phyloP scores from a whole-genome alignment of 2,113 vertebrate species.

The Dunckerocampus dactyliophorus region DNA sequence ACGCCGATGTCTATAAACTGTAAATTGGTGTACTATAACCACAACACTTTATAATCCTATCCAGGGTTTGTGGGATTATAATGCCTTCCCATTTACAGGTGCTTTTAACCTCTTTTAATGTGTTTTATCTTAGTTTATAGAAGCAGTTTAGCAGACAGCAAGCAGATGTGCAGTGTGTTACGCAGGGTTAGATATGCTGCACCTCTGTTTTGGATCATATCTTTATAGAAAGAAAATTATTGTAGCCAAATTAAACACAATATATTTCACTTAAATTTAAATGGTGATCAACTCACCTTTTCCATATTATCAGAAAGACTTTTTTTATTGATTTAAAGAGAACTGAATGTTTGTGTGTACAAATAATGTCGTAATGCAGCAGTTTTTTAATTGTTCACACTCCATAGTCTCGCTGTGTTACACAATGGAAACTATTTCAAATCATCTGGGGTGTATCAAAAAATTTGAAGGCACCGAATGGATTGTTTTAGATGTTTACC shows the following conservation, averaged over 20 bases:
- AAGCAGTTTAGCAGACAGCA: neutral
- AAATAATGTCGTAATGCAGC: constrained; percentile 21
- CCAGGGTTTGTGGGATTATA: neutral
- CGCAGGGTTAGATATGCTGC: neutral
- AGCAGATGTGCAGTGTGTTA: constrained; percentile 8
- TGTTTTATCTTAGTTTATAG: neutral
- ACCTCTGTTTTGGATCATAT: neutral
- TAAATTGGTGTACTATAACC: neutral
- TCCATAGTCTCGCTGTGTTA: constrained; percentile 48
- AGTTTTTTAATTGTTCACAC: constrained; percentile 23
- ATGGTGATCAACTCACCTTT: constrained; percentile 3
- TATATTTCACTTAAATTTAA: neutral
- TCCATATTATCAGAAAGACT: neutral
- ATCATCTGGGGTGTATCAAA: constrained; percentile 62
- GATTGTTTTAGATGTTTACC: constrained; percentile 41
- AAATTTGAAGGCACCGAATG: constrained; percentile 33
- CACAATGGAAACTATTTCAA: constrained; percentile 67
- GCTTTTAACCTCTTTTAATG: no score
- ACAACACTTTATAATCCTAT: neutral
- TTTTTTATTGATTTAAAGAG: neutral
- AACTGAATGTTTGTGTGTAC: constrained; percentile 1
- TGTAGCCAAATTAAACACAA: neutral
- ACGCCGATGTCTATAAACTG: neutral
- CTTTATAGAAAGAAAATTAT: neutral
- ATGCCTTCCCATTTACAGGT: no score